Evolutionary conservation across 2,797 vertebrate genomes (phyloP), one percentile per base, ranked within the genome.

Genomic region (Epinephelus malabaricus): DNA sequence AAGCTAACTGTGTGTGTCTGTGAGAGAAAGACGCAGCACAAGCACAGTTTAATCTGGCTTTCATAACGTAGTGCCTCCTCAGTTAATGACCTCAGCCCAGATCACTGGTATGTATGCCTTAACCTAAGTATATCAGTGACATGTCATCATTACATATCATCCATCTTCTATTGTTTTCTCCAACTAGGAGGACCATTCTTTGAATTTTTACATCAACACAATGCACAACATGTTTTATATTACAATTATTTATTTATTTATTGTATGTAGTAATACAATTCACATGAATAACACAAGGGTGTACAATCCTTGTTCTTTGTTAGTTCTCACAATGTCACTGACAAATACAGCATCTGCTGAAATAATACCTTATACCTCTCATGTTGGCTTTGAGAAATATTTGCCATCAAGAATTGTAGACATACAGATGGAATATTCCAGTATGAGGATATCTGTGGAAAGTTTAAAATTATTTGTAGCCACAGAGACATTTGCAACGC

Each of bases 181-280:
- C 34, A 34, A 8, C 34, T 34, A 34, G 7, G 34, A 34, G 6
- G 7, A 34, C 34, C 4, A 30, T 47, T 11, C 6, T 30, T 8
- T 19, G 17, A 18, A 47, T 34, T 21, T 45, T 3, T 0, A 73
- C 45, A 47, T 19, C 34, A 70, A 72, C 38, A 43, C 54, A 25
- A 34, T 34, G 7, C 34, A 34, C 34, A 27, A 49, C 34, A 43
- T 7, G 34, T 50, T 61, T 38, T 19, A 13, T 59, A 40, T 60
- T 14, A 68, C 53, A 53, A 61, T 78, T 49, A 58, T 60, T 69
- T 38, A 34, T 34, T 34, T 8, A 34, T 34, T 34, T 8, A 34
- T 18, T 68, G 56, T 4, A 58, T 55, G 11, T 71, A 45, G 34
- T 67, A 63, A 55, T 73, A 73, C 67, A 81, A 61, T 72, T 49